phyloP scores from a whole-genome alignment of 64 coral and sea anemone species.

The Acropora tenuis region DNA sequence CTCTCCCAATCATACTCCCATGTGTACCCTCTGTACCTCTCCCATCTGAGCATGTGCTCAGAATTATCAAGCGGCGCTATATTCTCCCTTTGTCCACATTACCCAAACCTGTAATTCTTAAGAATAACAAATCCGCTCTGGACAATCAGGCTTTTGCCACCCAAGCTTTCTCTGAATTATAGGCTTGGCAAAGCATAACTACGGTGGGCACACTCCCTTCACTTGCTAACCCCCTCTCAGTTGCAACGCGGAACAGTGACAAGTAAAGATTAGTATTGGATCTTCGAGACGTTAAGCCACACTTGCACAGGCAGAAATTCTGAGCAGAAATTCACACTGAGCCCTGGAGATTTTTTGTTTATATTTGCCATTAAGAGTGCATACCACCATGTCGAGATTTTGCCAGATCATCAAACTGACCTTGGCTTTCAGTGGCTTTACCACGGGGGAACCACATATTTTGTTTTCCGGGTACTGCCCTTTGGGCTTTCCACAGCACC shows the following conservation, averaged over 20 bases:
- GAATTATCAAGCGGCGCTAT: conserved; percentile 52
- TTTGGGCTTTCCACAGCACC: conserved; percentile 1
- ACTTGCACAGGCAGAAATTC: conserved; percentile 54
- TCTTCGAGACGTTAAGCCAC: conserved; percentile 48
- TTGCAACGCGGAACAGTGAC: conserved; percentile 26
- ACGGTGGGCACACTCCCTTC: conserved; percentile 2
- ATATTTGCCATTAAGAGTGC: conserved; percentile 26
- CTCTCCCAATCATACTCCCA: no score
- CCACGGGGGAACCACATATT: neutral
- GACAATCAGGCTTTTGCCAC: conserved; percentile 38
- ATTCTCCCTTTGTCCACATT: conserved; percentile 49
- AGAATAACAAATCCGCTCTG: conserved; percentile 44
- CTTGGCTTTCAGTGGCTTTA: neutral
- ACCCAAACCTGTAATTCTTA: conserved; percentile 32
- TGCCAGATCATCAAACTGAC: neutral
- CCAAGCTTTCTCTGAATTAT: conserved; percentile 17
- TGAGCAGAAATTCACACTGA: neutral
- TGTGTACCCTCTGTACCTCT: no score
- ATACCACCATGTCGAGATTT: conserved; percentile 26
- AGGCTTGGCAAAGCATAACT: neutral
- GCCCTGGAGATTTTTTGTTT: conserved; percentile 1
- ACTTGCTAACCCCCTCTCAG: conserved; percentile 38
- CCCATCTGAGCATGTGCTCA: conserved; percentile 34
- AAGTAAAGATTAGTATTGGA: conserved; percentile 63
- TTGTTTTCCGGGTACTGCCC: neutral